A percentile compares a stretch with the other conserved stretches of the same genome.
phyloP scores from a whole-genome alignment of 2,113 vertebrate genomes.

The Mirounga angustirostris region DNA sequence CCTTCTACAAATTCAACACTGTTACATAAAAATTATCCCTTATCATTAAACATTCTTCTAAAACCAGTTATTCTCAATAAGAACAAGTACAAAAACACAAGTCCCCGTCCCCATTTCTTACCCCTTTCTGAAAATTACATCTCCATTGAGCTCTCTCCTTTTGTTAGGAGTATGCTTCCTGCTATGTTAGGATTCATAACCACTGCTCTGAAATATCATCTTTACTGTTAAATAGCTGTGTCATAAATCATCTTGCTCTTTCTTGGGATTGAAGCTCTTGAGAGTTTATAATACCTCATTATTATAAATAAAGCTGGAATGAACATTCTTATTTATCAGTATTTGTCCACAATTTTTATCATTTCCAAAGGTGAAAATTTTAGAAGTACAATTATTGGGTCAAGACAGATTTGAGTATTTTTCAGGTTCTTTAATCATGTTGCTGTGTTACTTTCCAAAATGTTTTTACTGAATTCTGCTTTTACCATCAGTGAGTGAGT shows the following conservation, averaged over 20 bases:
- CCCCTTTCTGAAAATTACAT: neutral
- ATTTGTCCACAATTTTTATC: slow-evolving; percentile 16
- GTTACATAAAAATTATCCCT: neutral
- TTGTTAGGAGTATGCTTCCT: neutral
- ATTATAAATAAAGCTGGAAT: neutral
- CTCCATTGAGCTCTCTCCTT: neutral
- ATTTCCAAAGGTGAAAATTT: slow-evolving; percentile 28
- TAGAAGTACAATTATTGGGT: slow-evolving; percentile 20
- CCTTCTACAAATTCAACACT: neutral
- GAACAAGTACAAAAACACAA: neutral
- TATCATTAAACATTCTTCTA: neutral
- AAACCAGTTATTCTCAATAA: neutral
- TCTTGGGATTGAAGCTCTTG: neutral
- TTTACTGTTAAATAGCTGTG: neutral
- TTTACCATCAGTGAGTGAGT: neutral
- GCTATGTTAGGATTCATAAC: neutral
- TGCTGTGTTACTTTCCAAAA: slow-evolving; percentile 17
- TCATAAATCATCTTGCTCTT: neutral
- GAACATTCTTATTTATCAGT: neutral
- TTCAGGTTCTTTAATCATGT: slow-evolving; percentile 48
- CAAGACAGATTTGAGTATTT: slow-evolving; percentile 51
- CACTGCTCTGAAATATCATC: neutral
- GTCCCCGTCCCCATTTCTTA: too few species aligned
- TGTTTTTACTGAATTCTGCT: neutral
- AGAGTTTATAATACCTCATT: neutral